A percentile compares a stretch with the other conserved stretches of the same genome.
phyloP scores from a whole-genome alignment of 2,888 invertebrate species.

The Campoplex capitator region DNA sequence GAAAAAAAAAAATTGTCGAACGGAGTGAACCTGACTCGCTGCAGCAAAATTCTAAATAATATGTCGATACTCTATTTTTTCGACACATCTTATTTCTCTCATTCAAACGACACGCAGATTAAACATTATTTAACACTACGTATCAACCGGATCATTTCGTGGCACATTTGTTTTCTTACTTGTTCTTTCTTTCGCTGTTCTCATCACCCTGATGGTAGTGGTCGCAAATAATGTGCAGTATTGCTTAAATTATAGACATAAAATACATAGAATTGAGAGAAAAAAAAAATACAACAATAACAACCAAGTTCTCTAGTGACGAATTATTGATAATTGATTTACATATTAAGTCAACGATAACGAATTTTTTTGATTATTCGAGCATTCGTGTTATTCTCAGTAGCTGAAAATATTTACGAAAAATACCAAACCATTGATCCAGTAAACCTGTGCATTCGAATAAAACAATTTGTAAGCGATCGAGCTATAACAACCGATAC shows the following conservation, averaged over 20 bases:
- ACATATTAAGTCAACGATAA: background rate
- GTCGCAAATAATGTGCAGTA: background rate
- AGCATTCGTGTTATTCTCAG: background rate
- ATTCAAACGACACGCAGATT: conserved; percentile 69
- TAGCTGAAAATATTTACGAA: background rate
- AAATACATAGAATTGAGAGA: background rate
- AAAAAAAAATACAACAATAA: background rate
- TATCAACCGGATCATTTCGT: conserved; percentile 66
- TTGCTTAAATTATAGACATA: background rate
- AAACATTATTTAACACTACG: conserved; percentile 65
- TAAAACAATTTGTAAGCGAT: background rate
- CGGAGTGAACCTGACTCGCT: conserved; percentile 45
- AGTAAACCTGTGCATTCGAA: background rate
- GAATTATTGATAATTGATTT: background rate
- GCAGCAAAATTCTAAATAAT: conserved; percentile 48
- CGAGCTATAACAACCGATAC: background rate
- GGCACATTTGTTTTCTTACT: conserved; percentile 64
- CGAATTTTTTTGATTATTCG: background rate
- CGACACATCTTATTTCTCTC: conserved; percentile 19
- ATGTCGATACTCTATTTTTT: conserved; percentile 35
- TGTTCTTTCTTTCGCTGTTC: conserved; percentile 12
- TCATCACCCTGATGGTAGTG: conserved; percentile 7
- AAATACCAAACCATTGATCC: background rate
- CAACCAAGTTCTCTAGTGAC: background rate
- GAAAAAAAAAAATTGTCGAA: too few relatives aligned